phyloP scores from a whole-genome alignment of 2,888 invertebrate genomes.

The Caradrina clavipalpis region DNA sequence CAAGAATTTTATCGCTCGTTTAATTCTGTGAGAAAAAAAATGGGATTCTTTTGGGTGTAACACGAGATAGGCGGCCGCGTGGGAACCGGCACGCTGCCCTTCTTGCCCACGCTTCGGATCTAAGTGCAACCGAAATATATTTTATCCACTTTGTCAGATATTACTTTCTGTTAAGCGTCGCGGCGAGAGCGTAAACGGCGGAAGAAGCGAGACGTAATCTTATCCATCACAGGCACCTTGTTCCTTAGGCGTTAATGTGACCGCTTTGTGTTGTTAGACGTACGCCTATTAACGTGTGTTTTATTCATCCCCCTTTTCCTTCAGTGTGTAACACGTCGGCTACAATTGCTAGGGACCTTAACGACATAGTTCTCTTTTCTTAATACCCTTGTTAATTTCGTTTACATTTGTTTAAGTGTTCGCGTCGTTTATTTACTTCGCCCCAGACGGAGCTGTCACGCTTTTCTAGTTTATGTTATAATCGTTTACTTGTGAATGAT shows the following conservation, averaged over 20 bases:
- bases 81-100: constrained; percentile 85
- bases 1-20: constrained; percentile 91
- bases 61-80: constrained; percentile 86
- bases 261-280: constrained; percentile 80
- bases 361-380: constrained; percentile 82
- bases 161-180: constrained; percentile 86
- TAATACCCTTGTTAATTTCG: constrained; percentile 81
- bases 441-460: constrained; percentile 63
- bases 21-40: constrained; percentile 90
- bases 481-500: constrained; percentile 58
- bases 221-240: constrained; percentile 85
- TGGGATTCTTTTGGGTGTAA: constrained; percentile 87
- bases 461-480: constrained; percentile 51
- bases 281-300: constrained; percentile 84
- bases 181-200: constrained; percentile 78
- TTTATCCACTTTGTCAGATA: constrained; percentile 86
- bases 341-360: constrained; percentile 79
- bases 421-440: constrained; percentile 70
- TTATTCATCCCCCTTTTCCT: constrained; percentile 85
- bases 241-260: constrained; percentile 86
- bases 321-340: constrained; percentile 76
- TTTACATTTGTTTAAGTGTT: constrained; percentile 79
- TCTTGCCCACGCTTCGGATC: constrained; percentile 78
- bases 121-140: constrained; percentile 88
- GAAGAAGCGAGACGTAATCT: constrained; percentile 81